phyloP scores from a whole-genome alignment of 2,888 invertebrate genomes.

The Limnephilus auricula region DNA sequence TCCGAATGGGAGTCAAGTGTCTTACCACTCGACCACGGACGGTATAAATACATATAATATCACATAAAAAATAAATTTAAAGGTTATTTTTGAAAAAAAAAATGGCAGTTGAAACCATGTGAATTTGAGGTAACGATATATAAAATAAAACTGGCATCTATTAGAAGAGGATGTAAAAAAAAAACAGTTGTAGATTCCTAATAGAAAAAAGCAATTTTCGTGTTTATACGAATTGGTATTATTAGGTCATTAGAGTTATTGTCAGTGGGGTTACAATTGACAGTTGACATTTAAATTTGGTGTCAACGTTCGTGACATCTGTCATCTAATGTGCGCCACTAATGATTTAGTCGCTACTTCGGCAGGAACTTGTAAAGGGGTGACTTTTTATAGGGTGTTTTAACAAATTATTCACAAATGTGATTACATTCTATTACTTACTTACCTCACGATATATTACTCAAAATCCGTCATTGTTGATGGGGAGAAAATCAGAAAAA shows the following conservation, averaged over 20 bases:
- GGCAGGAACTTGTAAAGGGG: neutral
- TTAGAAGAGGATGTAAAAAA: too few relatives aligned
- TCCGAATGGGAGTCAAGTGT: too few relatives aligned
- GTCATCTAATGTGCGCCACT: constrained; percentile 51
- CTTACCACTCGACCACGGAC: too few relatives aligned
- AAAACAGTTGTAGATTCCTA: too few relatives aligned
- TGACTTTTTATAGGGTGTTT: neutral
- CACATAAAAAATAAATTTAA: too few relatives aligned
- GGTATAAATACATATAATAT: too few relatives aligned
- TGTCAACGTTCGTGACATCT: constrained; percentile 62
- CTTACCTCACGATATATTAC: neutral
- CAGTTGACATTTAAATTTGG: constrained; percentile 62
- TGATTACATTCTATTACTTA: neutral
- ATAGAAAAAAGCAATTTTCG: too few relatives aligned
- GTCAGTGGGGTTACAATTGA: constrained; percentile 59
- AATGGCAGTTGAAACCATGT: too few relatives aligned
- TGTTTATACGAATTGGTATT: neutral
- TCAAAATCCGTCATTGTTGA: neutral
- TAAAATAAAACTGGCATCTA: too few relatives aligned
- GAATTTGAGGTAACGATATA: too few relatives aligned
- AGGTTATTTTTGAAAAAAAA: too few relatives aligned
- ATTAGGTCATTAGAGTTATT: constrained; percentile 30
- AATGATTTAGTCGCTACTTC: constrained; percentile 13
- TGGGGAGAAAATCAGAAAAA: neutral
- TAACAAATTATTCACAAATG: neutral